Conservation (phyloP, 2,888 invertebrate genomes). For the Dorcus parallelipipedus region DNA sequence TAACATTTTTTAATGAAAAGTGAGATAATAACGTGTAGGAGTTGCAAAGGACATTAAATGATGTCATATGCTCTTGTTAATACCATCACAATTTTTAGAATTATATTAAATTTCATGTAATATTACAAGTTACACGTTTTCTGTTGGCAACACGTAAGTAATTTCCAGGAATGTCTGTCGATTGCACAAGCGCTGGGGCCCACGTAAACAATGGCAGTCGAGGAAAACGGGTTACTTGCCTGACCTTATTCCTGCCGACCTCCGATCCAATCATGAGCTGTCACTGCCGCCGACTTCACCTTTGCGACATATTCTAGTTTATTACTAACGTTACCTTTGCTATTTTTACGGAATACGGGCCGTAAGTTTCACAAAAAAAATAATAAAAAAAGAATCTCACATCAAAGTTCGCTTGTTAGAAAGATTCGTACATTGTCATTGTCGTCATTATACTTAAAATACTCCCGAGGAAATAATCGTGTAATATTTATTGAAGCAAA, state of each 20-base stretch:
- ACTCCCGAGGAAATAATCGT: no score
- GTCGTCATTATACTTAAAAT: no score
- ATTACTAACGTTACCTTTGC: conserved; percentile 4
- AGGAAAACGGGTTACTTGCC: conserved; percentile 47
- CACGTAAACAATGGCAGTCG: conserved; percentile 44
- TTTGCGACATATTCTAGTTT: conserved; percentile 24
- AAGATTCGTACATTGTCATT: no score
- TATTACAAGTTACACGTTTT: background rate
- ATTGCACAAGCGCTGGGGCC: conserved; percentile 38
- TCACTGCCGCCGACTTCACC: conserved; percentile 24
- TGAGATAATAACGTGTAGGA: no score
- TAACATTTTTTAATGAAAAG: no score
- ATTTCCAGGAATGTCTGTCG: conserved; percentile 38
- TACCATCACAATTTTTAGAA: no score
- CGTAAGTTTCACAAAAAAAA: background rate
- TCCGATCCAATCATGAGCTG: conserved; percentile 43
- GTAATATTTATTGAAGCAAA: no score
- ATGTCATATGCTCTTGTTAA: no score
- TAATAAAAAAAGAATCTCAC: background rate
- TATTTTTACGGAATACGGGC: background rate
- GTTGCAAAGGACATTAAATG: no score
- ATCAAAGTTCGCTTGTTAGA: no score
- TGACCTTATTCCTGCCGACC: conserved; percentile 48
- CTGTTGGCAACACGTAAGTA: conserved; percentile 15
- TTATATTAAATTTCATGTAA: no score